phyloP scores from a whole-genome alignment of 2,888 invertebrate species.

The Labia minor region DNA sequence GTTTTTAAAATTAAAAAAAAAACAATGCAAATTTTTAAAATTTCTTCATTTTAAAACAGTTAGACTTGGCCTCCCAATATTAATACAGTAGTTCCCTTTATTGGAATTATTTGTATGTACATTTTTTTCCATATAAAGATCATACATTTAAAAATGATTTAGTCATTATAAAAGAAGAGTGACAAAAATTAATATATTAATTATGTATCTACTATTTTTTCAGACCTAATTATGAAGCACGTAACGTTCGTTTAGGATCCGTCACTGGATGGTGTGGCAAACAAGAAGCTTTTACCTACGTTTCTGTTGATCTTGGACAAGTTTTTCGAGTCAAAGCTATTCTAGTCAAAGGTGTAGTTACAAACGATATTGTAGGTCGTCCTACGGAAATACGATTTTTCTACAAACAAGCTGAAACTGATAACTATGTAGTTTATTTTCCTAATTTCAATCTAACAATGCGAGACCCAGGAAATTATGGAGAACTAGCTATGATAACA shows the following conservation, averaged over 20 bases:
- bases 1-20: too few species aligned
- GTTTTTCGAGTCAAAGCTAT: slow-evolving; percentile 88
- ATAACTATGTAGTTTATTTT: slow-evolving; percentile 93
- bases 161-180: too few species aligned
- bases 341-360: slow-evolving; percentile 86
- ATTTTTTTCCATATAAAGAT: neutral
- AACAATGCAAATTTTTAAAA: too few species aligned
- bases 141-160: neutral
- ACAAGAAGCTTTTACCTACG: slow-evolving; percentile 90
- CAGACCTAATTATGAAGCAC: slow-evolving; percentile 77
- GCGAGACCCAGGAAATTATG: slow-evolving; percentile 93
- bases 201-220: slow-evolving; percentile 22
- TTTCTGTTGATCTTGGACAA: slow-evolving; percentile 87
- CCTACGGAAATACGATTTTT: slow-evolving; percentile 95
- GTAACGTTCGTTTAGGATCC: slow-evolving; percentile 77
- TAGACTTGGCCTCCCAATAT: too few species aligned
- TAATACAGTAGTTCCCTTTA: too few species aligned
- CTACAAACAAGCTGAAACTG: slow-evolving; percentile 87
- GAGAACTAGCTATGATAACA: slow-evolving; percentile 91
- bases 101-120: too few species aligned
- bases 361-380: slow-evolving; percentile 87
- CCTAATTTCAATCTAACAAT: slow-evolving; percentile 91
- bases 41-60: too few species aligned
- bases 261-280: slow-evolving; percentile 97
- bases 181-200: too few species aligned